Evolutionary conservation across 2,797 vertebrate genomes (phyloP).

Genomic region (Malurus splendens): DNA sequence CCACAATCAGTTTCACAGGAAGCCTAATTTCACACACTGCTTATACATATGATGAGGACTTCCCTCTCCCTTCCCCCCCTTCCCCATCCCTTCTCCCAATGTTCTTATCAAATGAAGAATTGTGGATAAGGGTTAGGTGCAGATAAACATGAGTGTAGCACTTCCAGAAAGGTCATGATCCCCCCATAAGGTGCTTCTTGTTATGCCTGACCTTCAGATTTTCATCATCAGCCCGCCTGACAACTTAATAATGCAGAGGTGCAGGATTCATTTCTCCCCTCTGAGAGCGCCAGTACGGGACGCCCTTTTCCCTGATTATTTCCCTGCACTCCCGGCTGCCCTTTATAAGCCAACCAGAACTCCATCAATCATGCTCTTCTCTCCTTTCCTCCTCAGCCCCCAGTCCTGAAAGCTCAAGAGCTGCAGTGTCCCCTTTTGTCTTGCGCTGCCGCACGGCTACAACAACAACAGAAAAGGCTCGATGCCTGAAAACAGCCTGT

Average conservation of each 20-base stretch:
- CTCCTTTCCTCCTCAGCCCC: slow-evolving; percentile 76
- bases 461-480: slow-evolving; percentile 17
- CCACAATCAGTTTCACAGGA: slow-evolving; percentile 91
- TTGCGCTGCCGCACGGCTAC: slow-evolving; percentile 48
- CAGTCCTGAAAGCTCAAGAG: slow-evolving; percentile 64
- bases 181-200: slow-evolving; percentile 96
- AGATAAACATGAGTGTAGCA: slow-evolving; percentile 99
- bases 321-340: slow-evolving; percentile 90
- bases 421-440: slow-evolving; percentile 78
- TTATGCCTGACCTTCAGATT: slow-evolving; percentile 99
- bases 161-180: slow-evolving; percentile 88
- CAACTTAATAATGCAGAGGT: slow-evolving; percentile 95
- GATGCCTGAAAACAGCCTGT: not conserved
- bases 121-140: slow-evolving; percentile 97
- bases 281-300: slow-evolving; percentile 83
- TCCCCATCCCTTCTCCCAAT: slow-evolving; percentile 49
- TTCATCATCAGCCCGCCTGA: slow-evolving; percentile 94
- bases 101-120: slow-evolving; percentile 99
- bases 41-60: slow-evolving; percentile 85
- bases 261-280: slow-evolving; percentile 85
- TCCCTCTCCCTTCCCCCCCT: slow-evolving; percentile 25
- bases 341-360: slow-evolving; percentile 97
- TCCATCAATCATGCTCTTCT: slow-evolving; percentile 94
- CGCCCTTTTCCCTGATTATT: slow-evolving; percentile 96
- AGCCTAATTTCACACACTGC: slow-evolving; percentile 84